A percentile compares a stretch with the other conserved stretches of the same genome.
Conservation (phyloP, 2,797 vertebrate genomes). For the Dromococcyx pavoninus region DNA sequence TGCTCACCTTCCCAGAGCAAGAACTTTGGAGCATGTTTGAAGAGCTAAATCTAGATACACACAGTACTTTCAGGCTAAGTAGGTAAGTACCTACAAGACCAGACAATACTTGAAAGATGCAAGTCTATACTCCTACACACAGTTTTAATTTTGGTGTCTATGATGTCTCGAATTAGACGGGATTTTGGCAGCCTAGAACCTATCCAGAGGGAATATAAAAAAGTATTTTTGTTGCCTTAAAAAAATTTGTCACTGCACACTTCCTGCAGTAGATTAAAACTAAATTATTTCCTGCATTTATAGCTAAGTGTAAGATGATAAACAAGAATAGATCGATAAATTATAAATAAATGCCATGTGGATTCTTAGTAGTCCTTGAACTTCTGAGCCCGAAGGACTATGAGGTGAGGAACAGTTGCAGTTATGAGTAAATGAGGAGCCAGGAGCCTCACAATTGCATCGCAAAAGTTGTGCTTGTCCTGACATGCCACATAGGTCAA, state of each 20-base stretch:
- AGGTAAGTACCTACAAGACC: neutral
- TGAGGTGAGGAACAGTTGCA: neutral
- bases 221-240: neutral
- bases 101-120: neutral
- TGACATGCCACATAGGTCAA: neutral
- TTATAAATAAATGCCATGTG: neutral
- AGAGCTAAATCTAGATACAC: neutral
- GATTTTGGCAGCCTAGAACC: neutral
- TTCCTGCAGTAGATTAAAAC: neutral
- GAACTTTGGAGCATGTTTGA: neutral
- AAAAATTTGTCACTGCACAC: neutral
- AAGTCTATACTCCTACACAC: neutral
- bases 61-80: neutral
- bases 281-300: neutral
- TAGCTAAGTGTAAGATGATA: neutral
- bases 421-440: neutral
- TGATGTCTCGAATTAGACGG: neutral
- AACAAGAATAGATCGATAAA: neutral
- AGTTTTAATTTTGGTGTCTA: neutral
- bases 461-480: neutral
- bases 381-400: neutral
- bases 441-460: neutral
- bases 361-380: neutral
- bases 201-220: neutral
- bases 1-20: neutral